Conservation (phyloP, 1,140 invertebrate genomes). For the Cardiocondyla obscurior region DNA sequence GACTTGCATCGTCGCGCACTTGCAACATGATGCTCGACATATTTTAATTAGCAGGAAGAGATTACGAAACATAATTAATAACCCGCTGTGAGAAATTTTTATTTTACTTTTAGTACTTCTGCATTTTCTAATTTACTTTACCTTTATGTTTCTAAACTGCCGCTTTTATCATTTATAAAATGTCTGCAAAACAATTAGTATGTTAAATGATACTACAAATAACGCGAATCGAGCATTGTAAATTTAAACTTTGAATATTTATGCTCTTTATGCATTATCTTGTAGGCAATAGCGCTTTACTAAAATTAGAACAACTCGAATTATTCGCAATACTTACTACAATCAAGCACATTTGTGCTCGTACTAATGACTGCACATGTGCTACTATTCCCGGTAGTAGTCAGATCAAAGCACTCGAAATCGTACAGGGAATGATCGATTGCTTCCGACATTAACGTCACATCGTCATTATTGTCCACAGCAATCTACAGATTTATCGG, state of each 20-base stretch:
- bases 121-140: not conserved
- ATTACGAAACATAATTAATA: slow-evolving; percentile 15
- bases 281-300: not conserved
- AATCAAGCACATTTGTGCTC: not conserved
- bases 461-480: not conserved
- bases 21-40: not conserved
- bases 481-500: not conserved
- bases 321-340: not conserved
- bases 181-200: not conserved
- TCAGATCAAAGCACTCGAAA: slow-evolving; percentile 1
- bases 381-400: not conserved
- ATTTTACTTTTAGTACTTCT: not conserved
- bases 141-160: not conserved
- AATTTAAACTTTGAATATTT: too few species aligned
- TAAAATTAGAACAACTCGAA: not conserved
- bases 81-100: not conserved
- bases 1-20: slow-evolving; percentile 8
- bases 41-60: slow-evolving; percentile 19
- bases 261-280: not conserved
- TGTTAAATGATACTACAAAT: not conserved
- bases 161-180: not conserved
- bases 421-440: slow-evolving; percentile 12
- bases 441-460: not conserved
- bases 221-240: too few species aligned
- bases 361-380: slow-evolving; percentile 16